phyloP scores from a whole-genome alignment of 2,797 vertebrate genomes.

The Lacerta bilineata region DNA sequence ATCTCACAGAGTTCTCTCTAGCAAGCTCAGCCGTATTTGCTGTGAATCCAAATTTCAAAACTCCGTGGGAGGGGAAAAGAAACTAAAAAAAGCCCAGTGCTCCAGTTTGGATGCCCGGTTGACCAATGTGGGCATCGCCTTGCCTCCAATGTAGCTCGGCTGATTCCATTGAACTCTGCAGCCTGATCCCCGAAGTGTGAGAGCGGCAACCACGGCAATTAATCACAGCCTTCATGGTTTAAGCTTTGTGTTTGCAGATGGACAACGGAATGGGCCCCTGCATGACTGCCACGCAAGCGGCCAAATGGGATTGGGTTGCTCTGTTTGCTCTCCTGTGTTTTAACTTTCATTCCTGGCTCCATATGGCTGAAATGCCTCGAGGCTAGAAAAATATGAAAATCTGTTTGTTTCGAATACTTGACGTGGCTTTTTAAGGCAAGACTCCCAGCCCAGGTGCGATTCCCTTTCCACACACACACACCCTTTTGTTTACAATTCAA shows the following conservation, averaged over 20 bases:
- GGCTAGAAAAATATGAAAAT: conserved; percentile 81
- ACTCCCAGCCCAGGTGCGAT: conserved; percentile 83
- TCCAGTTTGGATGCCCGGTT: background rate
- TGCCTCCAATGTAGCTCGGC: background rate
- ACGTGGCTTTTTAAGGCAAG: conserved; percentile 69
- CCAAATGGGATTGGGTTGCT: conserved; percentile 20
- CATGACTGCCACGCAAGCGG: background rate
- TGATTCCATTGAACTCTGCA: background rate
- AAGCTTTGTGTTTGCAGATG: background rate
- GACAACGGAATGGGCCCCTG: background rate
- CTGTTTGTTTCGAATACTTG: conserved; percentile 80
- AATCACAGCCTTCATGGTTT: conserved; percentile 14
- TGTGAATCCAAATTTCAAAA: too few species aligned
- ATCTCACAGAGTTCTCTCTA: too few species aligned
- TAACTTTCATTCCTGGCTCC: conserved; percentile 74
- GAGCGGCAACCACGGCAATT: background rate
- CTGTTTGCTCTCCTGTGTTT: conserved; percentile 68
- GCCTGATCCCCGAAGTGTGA: background rate
- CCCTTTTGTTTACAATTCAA: conserved; percentile 74
- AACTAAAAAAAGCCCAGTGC: background rate
- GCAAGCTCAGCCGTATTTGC: too few species aligned
- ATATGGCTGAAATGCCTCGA: conserved; percentile 64
- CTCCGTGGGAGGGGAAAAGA: too few species aligned
- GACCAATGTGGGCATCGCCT: background rate
- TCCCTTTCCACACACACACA: background rate